Evolutionary conservation across 2,888 invertebrate species (phyloP).

Genomic region (Onchidella celtica): DNA sequence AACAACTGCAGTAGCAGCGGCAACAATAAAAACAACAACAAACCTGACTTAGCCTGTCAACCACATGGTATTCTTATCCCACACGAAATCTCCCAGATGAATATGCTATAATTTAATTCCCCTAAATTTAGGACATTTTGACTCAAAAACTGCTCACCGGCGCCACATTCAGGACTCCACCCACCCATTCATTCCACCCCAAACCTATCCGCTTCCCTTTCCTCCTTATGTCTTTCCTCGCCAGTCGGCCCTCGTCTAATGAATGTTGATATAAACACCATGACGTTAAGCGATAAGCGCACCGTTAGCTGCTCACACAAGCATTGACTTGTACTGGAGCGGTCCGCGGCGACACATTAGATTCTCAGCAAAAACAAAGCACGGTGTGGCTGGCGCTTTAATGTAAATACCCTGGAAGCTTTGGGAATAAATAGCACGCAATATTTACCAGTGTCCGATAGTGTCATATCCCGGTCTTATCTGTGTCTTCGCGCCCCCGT

Average conservation of each 20-base stretch:
- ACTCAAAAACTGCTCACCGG: too few relatives aligned
- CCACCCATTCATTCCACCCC: too few relatives aligned
- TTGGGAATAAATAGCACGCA: conserved; percentile 29
- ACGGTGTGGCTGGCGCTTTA: not conserved
- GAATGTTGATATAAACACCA: conserved; percentile 34
- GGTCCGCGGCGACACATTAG: conserved; percentile 21
- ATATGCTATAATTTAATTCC: too few relatives aligned
- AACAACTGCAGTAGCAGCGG: too few relatives aligned
- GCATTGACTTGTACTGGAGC: not conserved
- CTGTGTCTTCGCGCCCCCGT: conserved; percentile 25
- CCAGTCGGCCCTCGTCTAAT: not conserved
- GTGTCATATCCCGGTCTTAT: conserved; percentile 22
- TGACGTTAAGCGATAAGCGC: conserved; percentile 26
- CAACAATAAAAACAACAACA: too few relatives aligned
- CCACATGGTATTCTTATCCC: too few relatives aligned
- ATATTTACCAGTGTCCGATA: conserved; percentile 33
- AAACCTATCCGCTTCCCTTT: not conserved
- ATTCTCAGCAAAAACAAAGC: conserved; percentile 37
- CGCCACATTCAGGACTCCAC: too few relatives aligned
- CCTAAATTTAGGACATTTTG: too few relatives aligned
- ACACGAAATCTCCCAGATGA: too few relatives aligned
- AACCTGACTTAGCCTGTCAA: too few relatives aligned
- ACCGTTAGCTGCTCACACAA: not conserved
- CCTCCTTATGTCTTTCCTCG: not conserved
- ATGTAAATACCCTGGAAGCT: conserved; percentile 16